Evolutionary conservation across 2,888 invertebrate genomes (phyloP), one percentile per base, ranked within the genome.

Genomic region (Heterodera filipjevi): DNA sequence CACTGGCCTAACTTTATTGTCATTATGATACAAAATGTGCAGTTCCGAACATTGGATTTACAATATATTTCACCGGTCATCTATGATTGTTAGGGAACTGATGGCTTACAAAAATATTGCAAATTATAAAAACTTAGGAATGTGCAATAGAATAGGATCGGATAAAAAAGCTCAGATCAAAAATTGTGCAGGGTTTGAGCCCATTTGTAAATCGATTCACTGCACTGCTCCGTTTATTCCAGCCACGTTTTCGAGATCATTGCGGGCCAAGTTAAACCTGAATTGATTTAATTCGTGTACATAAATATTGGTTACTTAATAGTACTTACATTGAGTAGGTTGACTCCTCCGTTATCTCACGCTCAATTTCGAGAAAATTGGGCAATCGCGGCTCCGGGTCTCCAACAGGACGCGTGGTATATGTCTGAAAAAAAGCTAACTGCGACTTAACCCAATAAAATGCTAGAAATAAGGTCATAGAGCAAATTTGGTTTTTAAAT

Each of bases 291-390:
- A 35, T 30, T 35, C 3, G 19, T n/a, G n/a, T n/a, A n/a, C n/a
- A n/a, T n/a, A n/a, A n/a, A n/a, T n/a, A n/a, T n/a, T n/a, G n/a
- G n/a, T n/a, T n/a, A n/a, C n/a, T n/a, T n/a, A n/a, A n/a, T n/a
- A n/a, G n/a, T n/a, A n/a, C 30, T 33, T 71, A 79, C 87, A 88
- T 88, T 35, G 82, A 82, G 80, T 84, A 88, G 33, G 81, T 77
- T 10, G 79, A 72, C 39, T 87, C 86, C 19, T 84, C 84, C 35
- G 88, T 88, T 81, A 88, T 84, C 80, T 88, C 88, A 82, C 86
- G 82, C 68, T 84, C 84, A 46, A 88, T 81, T 33, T 81, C 81
- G 33, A 89, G 74, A 77, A 86, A 88, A 12, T 81, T 79, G 32
- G 88, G 88, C 68, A 88, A 81, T 64, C 80, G 81, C 19, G 86